Base-by-base conservation (phyloP, 1,140 invertebrate species). In the Stenopsyche tienmushanensis region DNA sequence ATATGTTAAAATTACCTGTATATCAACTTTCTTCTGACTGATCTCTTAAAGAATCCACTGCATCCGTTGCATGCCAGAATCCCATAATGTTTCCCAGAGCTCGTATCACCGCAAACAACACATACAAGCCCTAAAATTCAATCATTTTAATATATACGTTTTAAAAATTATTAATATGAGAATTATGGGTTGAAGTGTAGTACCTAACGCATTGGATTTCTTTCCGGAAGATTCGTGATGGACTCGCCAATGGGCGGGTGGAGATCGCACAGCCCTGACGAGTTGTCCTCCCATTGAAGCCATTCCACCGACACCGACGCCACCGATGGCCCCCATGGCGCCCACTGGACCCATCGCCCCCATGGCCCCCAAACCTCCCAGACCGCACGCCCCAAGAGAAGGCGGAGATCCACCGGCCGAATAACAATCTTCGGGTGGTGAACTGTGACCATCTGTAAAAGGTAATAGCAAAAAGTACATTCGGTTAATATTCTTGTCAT, bases 1-100 rank as follows among this genome's bases (percentile, higher is more conserved):
- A 34, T 7, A 34, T 34, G 29, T 25, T 42, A 50, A 55, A 80
- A 79, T 75, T 70, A 97, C 96, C 96, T 92, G 83, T 99, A 99
- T 68, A 99, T 98, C 42, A 99, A 85, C 81, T 98, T 97, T 69
- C 97, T 85, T 29, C 97, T 83, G 23, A 99, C 97, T 69, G 94
- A 97, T 67, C 97, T 80, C 75, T 99, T 99, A 83, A 99, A 99
- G 82, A 99, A 99, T 1, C 97, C 97, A 49, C 93, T 96, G 82
- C 97, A 99, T 0, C 97, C 97, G 73, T 99, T 99, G 78, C 97
- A 99, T 0, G 96, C 97, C n/a, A 99, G 83, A 67, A 99, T 99
- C 0, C 97, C 97, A 77, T 98, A 98, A 78, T 99, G 96, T 75
- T 98, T 98, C 0, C 97, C 97, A 3, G 92, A 96, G 58, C 93